Evolutionary conservation across 2,797 vertebrate species (phyloP).

Genomic region (Xyrichtys novacula): DNA sequence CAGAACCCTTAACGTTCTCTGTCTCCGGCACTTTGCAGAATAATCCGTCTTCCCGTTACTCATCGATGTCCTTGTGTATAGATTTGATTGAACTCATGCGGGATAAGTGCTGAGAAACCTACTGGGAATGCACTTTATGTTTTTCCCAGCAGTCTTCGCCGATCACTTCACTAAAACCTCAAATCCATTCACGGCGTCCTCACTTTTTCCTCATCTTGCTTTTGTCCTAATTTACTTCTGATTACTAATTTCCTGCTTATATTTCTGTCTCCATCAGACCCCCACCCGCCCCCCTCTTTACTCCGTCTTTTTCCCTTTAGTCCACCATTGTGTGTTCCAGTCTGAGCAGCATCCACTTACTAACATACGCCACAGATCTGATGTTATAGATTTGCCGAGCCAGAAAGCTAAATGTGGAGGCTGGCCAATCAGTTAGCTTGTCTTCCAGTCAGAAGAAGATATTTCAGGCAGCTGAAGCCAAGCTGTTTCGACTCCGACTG

Average conservation of each 20-base stretch:
- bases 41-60: constrained; percentile 65
- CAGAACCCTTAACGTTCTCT: constrained; percentile 63
- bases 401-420: background rate
- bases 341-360: constrained; percentile 18
- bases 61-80: constrained; percentile 50
- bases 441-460: constrained; percentile 41
- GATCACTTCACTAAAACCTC: constrained; percentile 40
- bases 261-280: constrained; percentile 21
- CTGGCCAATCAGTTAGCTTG: constrained; percentile 20
- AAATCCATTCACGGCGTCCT: constrained; percentile 40
- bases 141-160: constrained; percentile 63
- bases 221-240: constrained; percentile 17
- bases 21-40: constrained; percentile 51
- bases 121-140: constrained; percentile 36
- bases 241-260: constrained; percentile 24
- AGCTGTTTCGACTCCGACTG: constrained; percentile 16
- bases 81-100: constrained; percentile 64
- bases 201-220: constrained; percentile 5
- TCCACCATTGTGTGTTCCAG: constrained; percentile 9
- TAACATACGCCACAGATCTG: constrained; percentile 4
- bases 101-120: constrained; percentile 60
- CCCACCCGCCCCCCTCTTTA: constrained; percentile 2
- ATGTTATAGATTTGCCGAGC: constrained; percentile 35
- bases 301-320: background rate
- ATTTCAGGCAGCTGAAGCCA: background rate